A percentile compares a stretch with the other conserved stretches of the same genome.
These are phyloP conservation scores for Solen grandis DNA, from an alignment of 1,140 invertebrate species.

Conservation along the genomic window DNA sequence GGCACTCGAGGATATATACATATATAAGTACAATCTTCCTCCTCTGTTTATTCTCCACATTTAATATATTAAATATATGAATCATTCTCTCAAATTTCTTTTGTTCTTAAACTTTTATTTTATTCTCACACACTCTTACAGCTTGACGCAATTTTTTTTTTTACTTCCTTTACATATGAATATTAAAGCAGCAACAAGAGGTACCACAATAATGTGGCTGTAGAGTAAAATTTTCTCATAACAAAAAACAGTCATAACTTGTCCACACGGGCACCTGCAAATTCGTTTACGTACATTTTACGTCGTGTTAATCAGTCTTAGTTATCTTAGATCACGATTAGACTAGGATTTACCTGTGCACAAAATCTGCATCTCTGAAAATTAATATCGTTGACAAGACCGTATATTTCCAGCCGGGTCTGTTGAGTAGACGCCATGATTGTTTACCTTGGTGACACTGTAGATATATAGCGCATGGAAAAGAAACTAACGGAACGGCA, in stretches of 20 bases:
- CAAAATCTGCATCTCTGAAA: constrained; percentile 42
- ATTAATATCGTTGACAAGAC: constrained; percentile 46
- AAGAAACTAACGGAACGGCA: neutral
- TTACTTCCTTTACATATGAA: too few relatives aligned
- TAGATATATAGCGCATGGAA: neutral
- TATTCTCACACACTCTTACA: too few relatives aligned
- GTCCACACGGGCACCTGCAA: too few relatives aligned
- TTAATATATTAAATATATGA: too few relatives aligned
- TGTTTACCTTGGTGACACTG: constrained; percentile 52
- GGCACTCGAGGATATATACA: too few relatives aligned
- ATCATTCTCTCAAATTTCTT: too few relatives aligned
- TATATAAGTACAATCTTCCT: too few relatives aligned
- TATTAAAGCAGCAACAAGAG: too few relatives aligned
- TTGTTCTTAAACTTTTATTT: too few relatives aligned
- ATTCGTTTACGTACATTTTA: neutral
- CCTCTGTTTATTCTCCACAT: too few relatives aligned
- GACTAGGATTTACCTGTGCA: constrained; percentile 13
- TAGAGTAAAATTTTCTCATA: neutral
- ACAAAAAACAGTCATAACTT: neutral
- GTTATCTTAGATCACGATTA: neutral
- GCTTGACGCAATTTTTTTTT: too few relatives aligned
- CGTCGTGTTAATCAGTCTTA: neutral
- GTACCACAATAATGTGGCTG: neutral
- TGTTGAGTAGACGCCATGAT: constrained; percentile 16
- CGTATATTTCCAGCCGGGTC: constrained; percentile 36